A percentile compares a stretch with the other conserved stretches of the same genome.
These are phyloP conservation scores for Lagorchestes hirsutus DNA, from an alignment of 2,797 vertebrate genomes.

Conservation along the genomic window DNA sequence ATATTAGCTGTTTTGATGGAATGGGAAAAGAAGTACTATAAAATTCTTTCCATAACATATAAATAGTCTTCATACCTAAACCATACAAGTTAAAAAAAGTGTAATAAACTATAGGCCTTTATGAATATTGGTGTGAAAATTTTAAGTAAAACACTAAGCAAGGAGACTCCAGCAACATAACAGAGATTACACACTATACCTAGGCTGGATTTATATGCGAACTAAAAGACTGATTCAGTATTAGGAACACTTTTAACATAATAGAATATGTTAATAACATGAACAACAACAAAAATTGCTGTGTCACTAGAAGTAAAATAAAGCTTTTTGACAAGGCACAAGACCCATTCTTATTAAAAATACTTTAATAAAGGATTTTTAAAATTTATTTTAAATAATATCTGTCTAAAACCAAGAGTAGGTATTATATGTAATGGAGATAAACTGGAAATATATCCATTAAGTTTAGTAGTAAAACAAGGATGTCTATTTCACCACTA, in stretches of 20 bases:
- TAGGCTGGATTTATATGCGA: neutral
- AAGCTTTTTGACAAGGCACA: neutral
- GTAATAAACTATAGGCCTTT: neutral
- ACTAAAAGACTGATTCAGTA: neutral
- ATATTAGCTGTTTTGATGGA: neutral
- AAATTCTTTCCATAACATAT: neutral
- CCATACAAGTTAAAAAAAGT: neutral
- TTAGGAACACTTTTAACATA: neutral
- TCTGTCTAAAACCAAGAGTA: neutral
- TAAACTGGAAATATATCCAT: neutral
- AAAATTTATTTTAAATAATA: neutral
- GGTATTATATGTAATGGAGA: neutral
- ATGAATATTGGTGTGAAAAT: neutral
- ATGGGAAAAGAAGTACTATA: neutral
- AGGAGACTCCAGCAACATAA: neutral
- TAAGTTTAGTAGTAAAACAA: neutral
- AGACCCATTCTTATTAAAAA: neutral
- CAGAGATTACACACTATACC: neutral
- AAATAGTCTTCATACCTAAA: neutral
- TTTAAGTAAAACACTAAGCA: neutral
- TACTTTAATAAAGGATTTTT: neutral
- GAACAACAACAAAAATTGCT: neutral
- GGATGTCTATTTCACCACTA: neutral
- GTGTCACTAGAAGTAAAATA: neutral
- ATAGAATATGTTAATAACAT: neutral